Percentiles rank a stretch among this genome's conserved stretches.
Evolutionary conservation across 2,113 vertebrate species (phyloP).

Genomic region (Neofelis nebulosa): DNA sequence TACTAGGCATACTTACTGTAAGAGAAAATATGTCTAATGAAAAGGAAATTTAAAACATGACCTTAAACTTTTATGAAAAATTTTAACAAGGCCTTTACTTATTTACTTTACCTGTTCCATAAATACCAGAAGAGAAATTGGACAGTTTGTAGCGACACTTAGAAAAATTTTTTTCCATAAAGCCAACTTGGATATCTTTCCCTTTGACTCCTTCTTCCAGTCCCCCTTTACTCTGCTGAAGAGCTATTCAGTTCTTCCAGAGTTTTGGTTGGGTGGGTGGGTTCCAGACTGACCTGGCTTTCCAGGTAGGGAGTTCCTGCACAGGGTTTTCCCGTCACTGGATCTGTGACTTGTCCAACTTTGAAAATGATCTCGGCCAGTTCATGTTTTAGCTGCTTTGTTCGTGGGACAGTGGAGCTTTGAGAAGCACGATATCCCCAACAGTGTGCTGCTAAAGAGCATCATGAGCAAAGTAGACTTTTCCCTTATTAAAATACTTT

Average conservation of each 20-base stretch:
- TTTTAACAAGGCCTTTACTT: background rate
- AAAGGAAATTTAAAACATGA: background rate
- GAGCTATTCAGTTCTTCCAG: conserved; percentile 88
- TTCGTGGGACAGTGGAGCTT: background rate
- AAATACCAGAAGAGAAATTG: background rate
- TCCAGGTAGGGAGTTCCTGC: conserved; percentile 90
- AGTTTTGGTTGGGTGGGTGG: conserved; percentile 85
- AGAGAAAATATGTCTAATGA: background rate
- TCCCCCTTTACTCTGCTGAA: conserved; percentile 71
- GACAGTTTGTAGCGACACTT: background rate
- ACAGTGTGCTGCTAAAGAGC: background rate
- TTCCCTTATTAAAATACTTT: background rate
- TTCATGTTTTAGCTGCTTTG: background rate
- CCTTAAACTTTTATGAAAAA: background rate
- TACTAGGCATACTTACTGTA: background rate
- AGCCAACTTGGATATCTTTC: background rate
- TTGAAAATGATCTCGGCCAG: background rate
- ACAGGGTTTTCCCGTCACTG: conserved; percentile 81
- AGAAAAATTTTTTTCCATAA: background rate
- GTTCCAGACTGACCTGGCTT: conserved; percentile 82
- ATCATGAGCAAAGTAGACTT: background rate
- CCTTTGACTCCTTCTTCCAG: background rate
- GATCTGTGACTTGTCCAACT: background rate
- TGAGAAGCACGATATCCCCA: background rate
- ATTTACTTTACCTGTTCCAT: background rate